Evolutionary conservation across 2,888 invertebrate species (phyloP), one percentile per base, ranked within the genome.

Genomic region (Rhagophthalmus giganteus): DNA sequence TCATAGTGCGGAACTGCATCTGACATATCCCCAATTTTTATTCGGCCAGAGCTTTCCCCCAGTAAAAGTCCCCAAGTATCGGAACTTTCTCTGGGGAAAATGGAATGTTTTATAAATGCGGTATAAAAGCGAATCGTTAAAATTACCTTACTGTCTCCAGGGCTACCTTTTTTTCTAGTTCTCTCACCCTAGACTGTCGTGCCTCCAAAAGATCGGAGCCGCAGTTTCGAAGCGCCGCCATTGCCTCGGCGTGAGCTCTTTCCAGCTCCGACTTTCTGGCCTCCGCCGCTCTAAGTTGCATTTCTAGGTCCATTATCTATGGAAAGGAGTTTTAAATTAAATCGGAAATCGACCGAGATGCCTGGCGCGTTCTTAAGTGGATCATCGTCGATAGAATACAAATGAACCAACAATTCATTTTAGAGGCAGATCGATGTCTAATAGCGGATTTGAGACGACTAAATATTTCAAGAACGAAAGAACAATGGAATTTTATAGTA

Each of bases 161-260:
- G 20, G 75, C 74, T 11, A 90, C 92, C 81, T 94, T 94, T 75
- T 94, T 94, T 76, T 94, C 94, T 60, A 94, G 79, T 74, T 94
- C 94, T 59, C 94, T 83, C 40, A 90, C 90, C 65, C 90, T 83
- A 34, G 90, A 90, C 74, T 91, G 87, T 66, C 88, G 77, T 57
- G 87, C 86, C 66, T 85, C 85, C 54, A 84, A 77, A 26, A 81
- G 80, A 63, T 89, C 88, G 47, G 79, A 75, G 9, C 79, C 79
- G 63, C 79, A 79, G 56, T 79, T 79, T 37, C 79, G 62, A 14
- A 75, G 60, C 14, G 73, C 70, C 64, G 85, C 81, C 67, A 89
- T 81, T 65, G 88, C 87, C 64, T 89, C 89, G 57, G 86, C 77
- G 75, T 88, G 89, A 62, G 88, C 85, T 55, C 87, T 82, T 76